phyloP scores from a whole-genome alignment of 2,888 invertebrate genomes.

The Agrypnus murinus region DNA sequence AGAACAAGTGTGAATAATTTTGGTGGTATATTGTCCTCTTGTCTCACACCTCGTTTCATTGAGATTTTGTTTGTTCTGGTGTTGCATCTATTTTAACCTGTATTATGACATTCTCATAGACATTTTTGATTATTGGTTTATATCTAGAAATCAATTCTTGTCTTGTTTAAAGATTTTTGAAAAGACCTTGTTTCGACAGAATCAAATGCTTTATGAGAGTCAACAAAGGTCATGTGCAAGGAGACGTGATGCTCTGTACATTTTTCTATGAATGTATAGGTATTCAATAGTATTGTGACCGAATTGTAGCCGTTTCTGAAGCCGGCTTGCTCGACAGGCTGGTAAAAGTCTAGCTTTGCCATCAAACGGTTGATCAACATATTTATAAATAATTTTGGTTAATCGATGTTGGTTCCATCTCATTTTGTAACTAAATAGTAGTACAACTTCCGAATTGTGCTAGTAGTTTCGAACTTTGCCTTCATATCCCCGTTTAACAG shows the following conservation, averaged over 20 bases:
- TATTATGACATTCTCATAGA: background rate
- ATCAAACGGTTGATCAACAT: background rate
- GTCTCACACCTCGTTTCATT: background rate
- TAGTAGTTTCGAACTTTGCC: constrained; percentile 1
- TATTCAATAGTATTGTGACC: background rate
- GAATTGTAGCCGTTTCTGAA: background rate
- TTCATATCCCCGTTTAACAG: background rate
- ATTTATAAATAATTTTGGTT: background rate
- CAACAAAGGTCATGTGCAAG: constrained; percentile 5
- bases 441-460: background rate
- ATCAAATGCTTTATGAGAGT: constrained; percentile 13
- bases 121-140: background rate
- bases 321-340: background rate
- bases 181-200: background rate
- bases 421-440: background rate
- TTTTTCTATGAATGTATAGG: background rate
- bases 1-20: too few species aligned
- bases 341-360: background rate
- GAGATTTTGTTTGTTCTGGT: background rate
- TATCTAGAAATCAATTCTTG: constrained; percentile 1
- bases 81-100: background rate
- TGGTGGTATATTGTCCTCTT: background rate
- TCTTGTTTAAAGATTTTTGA: background rate
- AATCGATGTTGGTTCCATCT: background rate
- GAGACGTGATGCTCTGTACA: background rate